Evolutionary conservation across 2,113 vertebrate species (phyloP).

Genomic region (Gnathonemus longibarbis): DNA sequence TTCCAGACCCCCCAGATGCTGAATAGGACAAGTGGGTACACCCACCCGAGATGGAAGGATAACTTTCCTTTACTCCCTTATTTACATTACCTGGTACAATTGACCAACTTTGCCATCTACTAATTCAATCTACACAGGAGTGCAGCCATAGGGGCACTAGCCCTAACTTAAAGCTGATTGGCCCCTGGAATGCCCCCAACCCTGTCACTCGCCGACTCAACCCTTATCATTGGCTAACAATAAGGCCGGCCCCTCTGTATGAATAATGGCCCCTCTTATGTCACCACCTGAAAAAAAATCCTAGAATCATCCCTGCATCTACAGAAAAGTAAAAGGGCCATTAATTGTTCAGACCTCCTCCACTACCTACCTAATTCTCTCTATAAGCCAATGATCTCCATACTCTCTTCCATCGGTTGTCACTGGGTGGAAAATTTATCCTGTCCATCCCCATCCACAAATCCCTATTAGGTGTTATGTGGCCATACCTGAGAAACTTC

Average conservation of each 20-base stretch:
- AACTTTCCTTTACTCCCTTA: background rate
- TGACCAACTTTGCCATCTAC: background rate
- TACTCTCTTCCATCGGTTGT: background rate
- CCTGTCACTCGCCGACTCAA: background rate
- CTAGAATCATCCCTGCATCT: background rate
- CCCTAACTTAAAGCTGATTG: background rate
- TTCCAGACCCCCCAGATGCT: constrained; percentile 27
- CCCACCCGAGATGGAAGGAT: background rate
- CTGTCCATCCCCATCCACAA: background rate
- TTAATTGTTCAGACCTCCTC: background rate
- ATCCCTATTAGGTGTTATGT: background rate
- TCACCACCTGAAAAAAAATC: background rate
- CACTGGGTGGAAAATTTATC: background rate
- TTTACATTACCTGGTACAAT: background rate
- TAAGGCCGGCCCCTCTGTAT: background rate
- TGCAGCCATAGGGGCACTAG: background rate
- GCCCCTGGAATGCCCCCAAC: background rate
- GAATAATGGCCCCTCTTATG: background rate
- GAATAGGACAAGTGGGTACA: background rate
- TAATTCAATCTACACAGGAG: background rate
- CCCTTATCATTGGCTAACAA: background rate
- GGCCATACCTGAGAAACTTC: background rate
- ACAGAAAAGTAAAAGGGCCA: background rate
- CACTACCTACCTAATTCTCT: background rate
- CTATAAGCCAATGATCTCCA: background rate